Base-by-base conservation (phyloP, 2,888 invertebrate genomes). In the Latrodectus elegans region DNA sequence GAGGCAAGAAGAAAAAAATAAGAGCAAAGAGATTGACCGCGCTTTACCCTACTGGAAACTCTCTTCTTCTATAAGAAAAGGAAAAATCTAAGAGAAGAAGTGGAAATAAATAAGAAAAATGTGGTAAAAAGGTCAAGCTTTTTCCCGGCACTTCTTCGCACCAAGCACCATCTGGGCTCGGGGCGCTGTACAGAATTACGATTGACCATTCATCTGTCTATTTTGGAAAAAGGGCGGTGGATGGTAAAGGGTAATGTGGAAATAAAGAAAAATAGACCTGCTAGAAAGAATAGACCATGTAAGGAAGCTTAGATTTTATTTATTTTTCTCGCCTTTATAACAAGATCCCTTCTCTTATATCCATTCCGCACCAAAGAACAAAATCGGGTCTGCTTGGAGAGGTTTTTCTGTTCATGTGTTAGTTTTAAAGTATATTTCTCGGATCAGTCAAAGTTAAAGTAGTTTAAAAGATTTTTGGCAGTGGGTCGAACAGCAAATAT, bases 151-250 rank as follows among this genome's bases (percentile, higher is more conserved):
- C 60, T 75, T 75, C 38, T 38, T 38, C 38, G 38, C 75, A 64
- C 38, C 60, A 38, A 64, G 72, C 26, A 72, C 65, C 72, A 80
- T 80, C 71, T 80, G 72, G 17, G 80, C 80, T 67, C 60, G 49
- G 64, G 49, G 65, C 52, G 64, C 72, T 72, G 38, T 80, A 72
- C 72, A 55, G 64, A 80, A 80, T 72, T 72, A 72, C 71, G 80
- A 80, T 80, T 55, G 80, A 64, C 80, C 80, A 70, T 72, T 64
- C 72, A 71, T 72, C 72, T 80, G 49, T 80, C 80, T 65, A 80
- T 80, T 77, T 67, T 67, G 67, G 22, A 53, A 22, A 68, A 64
- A 12, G 51, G 76, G 49, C 17, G 9, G n/a, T 9, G 60, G 60
- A 15, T 60, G n/a, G 60, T 38, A 60, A 60, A 60, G 60, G 60